Evolutionary conservation across 1,140 invertebrate genomes (phyloP).

Genomic region (Hirudo medicinalis): DNA sequence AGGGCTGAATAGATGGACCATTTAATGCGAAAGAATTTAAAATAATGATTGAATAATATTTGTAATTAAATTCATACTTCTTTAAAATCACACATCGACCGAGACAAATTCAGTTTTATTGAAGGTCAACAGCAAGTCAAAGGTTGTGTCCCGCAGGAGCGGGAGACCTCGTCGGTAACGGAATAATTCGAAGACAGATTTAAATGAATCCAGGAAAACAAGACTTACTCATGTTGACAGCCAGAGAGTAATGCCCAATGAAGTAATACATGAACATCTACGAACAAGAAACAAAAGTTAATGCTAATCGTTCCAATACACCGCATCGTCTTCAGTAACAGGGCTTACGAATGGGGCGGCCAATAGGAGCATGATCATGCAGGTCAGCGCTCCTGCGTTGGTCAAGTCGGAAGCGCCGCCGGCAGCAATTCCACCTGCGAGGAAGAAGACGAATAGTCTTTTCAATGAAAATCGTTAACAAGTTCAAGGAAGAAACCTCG

Average conservation of each 20-base stretch:
- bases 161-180: no score
- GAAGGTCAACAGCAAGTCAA: no score
- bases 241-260: conserved; percentile 51
- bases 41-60: background rate
- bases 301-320: background rate
- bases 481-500: no score
- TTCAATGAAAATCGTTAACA: background rate
- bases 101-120: no score
- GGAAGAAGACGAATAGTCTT: conserved; percentile 28
- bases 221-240: conserved; percentile 44
- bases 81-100: no score
- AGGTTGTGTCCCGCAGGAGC: no score
- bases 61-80: no score
- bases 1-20: conserved; percentile 42
- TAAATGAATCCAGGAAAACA: background rate
- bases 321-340: background rate
- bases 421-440: conserved; percentile 72
- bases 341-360: conserved; percentile 67
- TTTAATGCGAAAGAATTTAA: background rate
- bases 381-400: conserved; percentile 45
- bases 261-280: conserved; percentile 66
- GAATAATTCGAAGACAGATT: no score
- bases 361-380: conserved; percentile 62
- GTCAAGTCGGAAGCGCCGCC: conserved; percentile 65
- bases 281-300: conserved; percentile 21